Conservation (phyloP, 2,113 vertebrate genomes). For the Heterotilapia buettikoferi region DNA sequence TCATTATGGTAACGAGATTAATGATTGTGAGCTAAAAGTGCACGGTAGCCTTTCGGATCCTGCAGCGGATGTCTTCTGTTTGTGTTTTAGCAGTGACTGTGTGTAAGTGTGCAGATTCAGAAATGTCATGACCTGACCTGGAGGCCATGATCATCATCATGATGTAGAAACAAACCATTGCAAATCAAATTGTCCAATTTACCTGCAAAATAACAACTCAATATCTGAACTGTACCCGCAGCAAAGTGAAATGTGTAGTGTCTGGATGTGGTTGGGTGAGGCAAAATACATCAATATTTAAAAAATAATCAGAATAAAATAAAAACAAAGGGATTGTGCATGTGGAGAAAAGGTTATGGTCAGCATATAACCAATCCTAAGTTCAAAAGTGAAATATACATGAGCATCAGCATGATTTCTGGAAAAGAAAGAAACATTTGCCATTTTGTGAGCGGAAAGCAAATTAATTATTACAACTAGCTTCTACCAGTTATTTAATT, state of each 20-base stretch:
- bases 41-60: constrained; percentile 78
- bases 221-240: not conserved
- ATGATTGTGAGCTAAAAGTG: constrained; percentile 89
- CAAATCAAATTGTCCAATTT: not conserved
- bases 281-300: not conserved
- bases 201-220: not conserved
- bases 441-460: not conserved
- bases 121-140: not conserved
- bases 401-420: not conserved
- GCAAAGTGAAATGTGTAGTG: not conserved
- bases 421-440: not conserved
- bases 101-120: not conserved
- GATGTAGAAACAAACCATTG: not conserved
- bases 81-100: not conserved
- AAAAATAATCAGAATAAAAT: not conserved
- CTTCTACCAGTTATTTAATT: not conserved
- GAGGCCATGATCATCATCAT: no score
- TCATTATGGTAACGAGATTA: constrained; percentile 92
- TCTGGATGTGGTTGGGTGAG: rapidly evolving
- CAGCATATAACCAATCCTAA: not conserved
- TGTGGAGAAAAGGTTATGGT: not conserved
- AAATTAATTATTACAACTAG: rapidly evolving
- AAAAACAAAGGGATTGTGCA: not conserved
- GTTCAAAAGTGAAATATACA: not conserved
- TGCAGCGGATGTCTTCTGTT: not conserved